These are phyloP conservation scores for Neodiprion pinetum DNA, from an alignment of 1,140 invertebrate genomes.

Conservation along the genomic window DNA sequence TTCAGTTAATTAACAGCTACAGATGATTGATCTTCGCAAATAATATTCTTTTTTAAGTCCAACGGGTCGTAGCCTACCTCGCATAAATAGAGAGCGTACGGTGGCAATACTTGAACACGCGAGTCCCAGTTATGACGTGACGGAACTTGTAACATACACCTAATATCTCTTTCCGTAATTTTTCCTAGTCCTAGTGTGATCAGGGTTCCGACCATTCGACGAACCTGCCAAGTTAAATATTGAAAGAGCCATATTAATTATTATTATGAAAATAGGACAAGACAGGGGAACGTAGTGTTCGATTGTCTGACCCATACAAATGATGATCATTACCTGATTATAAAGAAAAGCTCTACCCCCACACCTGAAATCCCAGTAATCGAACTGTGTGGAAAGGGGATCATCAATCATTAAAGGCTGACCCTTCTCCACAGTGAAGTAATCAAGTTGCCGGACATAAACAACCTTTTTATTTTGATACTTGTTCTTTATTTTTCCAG, in stretches of 20 bases:
- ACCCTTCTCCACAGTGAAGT: constrained; percentile 60
- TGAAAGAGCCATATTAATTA: constrained; percentile 3
- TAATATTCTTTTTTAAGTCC: constrained; percentile 55
- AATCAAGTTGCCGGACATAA: constrained; percentile 57
- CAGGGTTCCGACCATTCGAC: constrained; percentile 74
- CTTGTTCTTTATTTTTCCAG: constrained; percentile 52
- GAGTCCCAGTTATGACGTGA: constrained; percentile 71
- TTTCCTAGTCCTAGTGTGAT: constrained; percentile 65
- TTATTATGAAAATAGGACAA: neutral
- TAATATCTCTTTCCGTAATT: constrained; percentile 68
- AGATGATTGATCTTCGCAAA: constrained; percentile 12
- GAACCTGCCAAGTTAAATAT: constrained; percentile 64
- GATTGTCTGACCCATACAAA: constrained; percentile 25
- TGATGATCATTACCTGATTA: constrained; percentile 67
- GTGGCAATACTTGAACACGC: constrained; percentile 60
- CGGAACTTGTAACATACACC: constrained; percentile 77
- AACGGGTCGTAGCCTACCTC: constrained; percentile 71
- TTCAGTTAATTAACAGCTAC: neutral
- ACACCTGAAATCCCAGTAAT: constrained; percentile 72
- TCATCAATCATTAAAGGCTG: constrained; percentile 53
- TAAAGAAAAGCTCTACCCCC: constrained; percentile 73
- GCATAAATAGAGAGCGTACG: constrained; percentile 73
- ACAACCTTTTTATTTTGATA: constrained; percentile 53
- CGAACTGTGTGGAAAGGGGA: constrained; percentile 55
- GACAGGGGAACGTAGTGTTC: constrained; percentile 21